Percentiles rank a stretch among this genome's conserved stretches.
Evolutionary conservation across 23 tunicate genomes (phyloP).

Genomic region (Diplosoma virens): DNA sequence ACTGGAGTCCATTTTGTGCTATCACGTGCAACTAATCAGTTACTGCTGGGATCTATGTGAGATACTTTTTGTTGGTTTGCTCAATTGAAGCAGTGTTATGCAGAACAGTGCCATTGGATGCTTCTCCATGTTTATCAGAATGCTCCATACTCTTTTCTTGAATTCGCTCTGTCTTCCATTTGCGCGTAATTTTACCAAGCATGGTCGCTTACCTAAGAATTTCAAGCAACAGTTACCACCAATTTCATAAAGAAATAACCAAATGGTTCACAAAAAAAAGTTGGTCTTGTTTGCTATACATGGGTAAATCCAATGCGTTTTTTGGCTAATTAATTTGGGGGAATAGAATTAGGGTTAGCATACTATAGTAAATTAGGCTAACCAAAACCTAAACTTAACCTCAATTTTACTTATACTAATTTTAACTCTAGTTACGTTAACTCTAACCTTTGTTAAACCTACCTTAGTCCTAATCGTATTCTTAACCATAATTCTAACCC

Average conservation of each 20-base stretch:
- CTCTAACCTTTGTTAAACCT: too few relatives aligned
- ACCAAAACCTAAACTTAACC: too few relatives aligned
- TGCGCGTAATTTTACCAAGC: not conserved
- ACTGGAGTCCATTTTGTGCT: not conserved
- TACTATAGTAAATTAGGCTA: too few relatives aligned
- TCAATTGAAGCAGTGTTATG: not conserved
- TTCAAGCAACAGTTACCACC: not conserved
- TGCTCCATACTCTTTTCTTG: slow-evolving; percentile 1
- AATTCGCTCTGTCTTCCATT: not conserved
- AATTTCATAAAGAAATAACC: too few relatives aligned
- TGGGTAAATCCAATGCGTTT: not conserved
- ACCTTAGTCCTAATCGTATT: too few relatives aligned
- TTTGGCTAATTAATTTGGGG: not conserved
- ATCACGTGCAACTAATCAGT: not conserved
- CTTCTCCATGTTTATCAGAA: slow-evolving; percentile 10
- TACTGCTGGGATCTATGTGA: not conserved
- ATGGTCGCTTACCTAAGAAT: slow-evolving; percentile 3
- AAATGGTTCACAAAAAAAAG: too few relatives aligned
- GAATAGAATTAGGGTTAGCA: too few relatives aligned
- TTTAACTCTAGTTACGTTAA: too few relatives aligned
- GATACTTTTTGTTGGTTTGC: not conserved
- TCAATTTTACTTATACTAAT: too few relatives aligned
- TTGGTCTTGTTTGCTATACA: too few relatives aligned
- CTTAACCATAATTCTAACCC: too few relatives aligned
- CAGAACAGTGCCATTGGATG: not conserved